Evolutionary conservation across 2,113 vertebrate species (phyloP).

Genomic region (Ceratotherium simum): DNA sequence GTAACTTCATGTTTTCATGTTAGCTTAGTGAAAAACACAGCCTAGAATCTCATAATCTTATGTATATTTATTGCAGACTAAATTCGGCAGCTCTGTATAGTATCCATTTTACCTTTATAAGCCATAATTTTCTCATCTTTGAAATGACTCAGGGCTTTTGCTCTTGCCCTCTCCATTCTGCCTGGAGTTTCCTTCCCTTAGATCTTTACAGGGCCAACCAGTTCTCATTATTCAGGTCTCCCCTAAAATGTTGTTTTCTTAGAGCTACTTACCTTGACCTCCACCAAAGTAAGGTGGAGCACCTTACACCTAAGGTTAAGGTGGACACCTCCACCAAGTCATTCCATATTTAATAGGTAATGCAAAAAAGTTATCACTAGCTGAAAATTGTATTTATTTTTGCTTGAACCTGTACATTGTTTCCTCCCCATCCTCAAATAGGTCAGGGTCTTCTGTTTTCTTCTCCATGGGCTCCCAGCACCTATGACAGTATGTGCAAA

Average conservation of each 20-base stretch:
- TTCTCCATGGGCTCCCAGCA: background rate
- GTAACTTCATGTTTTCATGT: background rate
- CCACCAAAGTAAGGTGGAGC: background rate
- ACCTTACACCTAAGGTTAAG: too few relatives aligned
- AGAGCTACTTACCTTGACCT: background rate
- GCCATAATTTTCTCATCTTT: background rate
- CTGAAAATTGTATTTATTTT: background rate
- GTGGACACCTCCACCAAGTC: background rate
- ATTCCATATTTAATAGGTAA: background rate
- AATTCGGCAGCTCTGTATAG: background rate
- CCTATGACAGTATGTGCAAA: too few relatives aligned
- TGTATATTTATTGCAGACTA: background rate
- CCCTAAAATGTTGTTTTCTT: background rate
- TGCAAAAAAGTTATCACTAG: background rate
- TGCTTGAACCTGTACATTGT: background rate
- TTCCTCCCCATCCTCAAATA: background rate
- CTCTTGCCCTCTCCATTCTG: background rate
- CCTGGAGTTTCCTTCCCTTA: background rate
- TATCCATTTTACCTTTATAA: background rate
- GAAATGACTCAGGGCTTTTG: background rate
- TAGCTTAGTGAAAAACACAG: background rate
- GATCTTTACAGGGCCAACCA: background rate
- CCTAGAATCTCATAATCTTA: background rate
- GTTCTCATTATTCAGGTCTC: background rate
- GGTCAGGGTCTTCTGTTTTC: background rate